Conservation (phyloP, 1,140 invertebrate genomes). For the Physella acuta region DNA sequence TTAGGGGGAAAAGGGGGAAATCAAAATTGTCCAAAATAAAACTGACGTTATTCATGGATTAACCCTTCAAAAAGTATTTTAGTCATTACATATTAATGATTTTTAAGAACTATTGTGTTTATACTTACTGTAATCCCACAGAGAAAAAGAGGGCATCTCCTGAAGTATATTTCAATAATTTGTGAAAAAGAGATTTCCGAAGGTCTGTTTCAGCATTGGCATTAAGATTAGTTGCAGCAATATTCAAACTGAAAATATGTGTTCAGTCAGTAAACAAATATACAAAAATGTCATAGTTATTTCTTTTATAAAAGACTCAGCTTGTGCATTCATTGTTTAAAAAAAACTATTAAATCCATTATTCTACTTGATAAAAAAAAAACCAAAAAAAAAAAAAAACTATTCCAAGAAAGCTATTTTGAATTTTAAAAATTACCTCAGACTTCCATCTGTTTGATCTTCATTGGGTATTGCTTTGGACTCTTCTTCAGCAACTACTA, state of each 20-base stretch:
- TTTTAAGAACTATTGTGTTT: background rate
- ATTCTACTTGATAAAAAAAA: no score
- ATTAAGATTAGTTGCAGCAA: conserved; percentile 36
- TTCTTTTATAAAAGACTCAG: background rate
- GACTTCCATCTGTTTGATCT: no score
- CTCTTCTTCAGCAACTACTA: no score
- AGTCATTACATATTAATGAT: background rate
- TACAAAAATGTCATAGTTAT: background rate
- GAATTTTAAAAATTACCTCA: no score
- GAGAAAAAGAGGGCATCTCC: conserved; percentile 29
- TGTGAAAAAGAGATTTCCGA: conserved; percentile 30
- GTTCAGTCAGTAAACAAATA: conserved; percentile 18
- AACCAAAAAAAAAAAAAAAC: no score
- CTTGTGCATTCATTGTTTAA: no score
- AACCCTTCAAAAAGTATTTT: background rate
- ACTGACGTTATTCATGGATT: background rate
- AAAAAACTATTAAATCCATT: no score
- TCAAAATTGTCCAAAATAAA: background rate
- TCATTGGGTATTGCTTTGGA: no score
- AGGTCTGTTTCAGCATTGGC: conserved; percentile 35
- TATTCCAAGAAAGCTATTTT: no score
- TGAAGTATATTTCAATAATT: conserved; percentile 26
- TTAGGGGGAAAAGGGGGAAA: background rate
- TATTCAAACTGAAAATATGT: conserved; percentile 36
- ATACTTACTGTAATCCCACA: conserved; percentile 24